Conservation (phyloP, 2,113 vertebrate genomes). For the Ochotona curzoniae region DNA sequence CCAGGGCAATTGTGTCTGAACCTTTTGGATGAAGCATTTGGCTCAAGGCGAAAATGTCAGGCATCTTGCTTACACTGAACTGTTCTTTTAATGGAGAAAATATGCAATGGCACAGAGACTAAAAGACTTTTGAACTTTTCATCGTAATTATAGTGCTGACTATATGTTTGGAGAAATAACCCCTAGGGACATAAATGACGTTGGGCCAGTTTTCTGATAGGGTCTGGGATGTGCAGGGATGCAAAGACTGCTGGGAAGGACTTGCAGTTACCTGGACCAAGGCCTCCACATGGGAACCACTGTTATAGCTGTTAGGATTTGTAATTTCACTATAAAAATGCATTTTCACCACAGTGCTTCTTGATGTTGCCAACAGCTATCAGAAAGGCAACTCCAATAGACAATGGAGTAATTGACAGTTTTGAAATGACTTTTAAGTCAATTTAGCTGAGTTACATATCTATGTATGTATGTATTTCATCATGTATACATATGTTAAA, state of each 20-base stretch:
- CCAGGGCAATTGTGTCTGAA: neutral
- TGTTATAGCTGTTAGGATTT: no score
- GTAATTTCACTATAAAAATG: neutral
- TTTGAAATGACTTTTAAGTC: neutral
- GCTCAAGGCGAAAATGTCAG: neutral
- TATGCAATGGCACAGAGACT: neutral
- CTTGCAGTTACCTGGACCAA: neutral
- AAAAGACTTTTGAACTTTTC: neutral
- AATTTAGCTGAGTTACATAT: neutral
- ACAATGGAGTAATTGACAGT: neutral
- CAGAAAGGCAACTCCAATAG: neutral
- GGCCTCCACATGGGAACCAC: neutral
- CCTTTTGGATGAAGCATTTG: neutral
- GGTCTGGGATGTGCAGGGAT: neutral
- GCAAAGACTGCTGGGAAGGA: neutral
- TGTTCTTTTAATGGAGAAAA: slow-evolving; percentile 19
- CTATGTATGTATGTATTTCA: neutral
- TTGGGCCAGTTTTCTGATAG: neutral
- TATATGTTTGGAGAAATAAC: neutral
- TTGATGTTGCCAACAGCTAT: neutral
- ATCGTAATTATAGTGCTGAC: neutral
- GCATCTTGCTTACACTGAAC: neutral
- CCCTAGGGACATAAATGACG: neutral
- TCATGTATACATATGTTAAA: neutral
- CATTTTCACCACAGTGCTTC: neutral